phyloP scores from a whole-genome alignment of 2,797 vertebrate genomes.

The Hapalemur alaotrensis region DNA sequence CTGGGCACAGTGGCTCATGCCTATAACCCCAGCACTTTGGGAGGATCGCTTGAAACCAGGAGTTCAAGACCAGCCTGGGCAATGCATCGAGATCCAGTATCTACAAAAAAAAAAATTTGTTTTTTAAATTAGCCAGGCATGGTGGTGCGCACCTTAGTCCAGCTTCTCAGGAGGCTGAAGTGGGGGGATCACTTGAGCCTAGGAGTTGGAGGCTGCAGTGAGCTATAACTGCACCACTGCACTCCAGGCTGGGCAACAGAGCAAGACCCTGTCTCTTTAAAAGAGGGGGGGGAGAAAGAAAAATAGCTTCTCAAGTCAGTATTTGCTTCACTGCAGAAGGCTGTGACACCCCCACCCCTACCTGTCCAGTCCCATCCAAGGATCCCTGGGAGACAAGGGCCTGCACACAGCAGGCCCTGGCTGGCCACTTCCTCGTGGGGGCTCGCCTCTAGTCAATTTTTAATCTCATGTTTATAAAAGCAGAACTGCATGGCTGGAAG shows the following conservation, averaged over 20 bases:
- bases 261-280: not conserved
- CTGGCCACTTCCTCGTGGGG: not conserved
- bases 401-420: not conserved
- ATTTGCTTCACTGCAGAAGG: not conserved
- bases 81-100: not conserved
- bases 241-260: not conserved
- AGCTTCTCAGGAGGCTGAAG: not conserved
- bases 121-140: too few relatives aligned
- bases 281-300: not conserved
- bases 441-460: constrained; percentile 43
- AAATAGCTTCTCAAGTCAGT: constrained; percentile 24
- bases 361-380: not conserved
- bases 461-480: constrained; percentile 59
- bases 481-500: not conserved
- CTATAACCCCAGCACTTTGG: not conserved
- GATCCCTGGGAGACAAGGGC: not conserved
- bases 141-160: too few relatives aligned
- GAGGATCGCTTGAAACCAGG: not conserved
- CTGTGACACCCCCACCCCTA: not conserved
- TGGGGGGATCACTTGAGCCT: not conserved
- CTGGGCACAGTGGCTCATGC: not conserved
- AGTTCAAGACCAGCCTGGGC: not conserved
- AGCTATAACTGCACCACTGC: not conserved
- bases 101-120: too few relatives aligned
- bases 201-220: not conserved